A percentile compares a stretch with the other conserved stretches of the same genome.
These are phyloP conservation scores for Sinelater perroti DNA, from an alignment of 2,888 invertebrate species.

Conservation along the genomic window DNA sequence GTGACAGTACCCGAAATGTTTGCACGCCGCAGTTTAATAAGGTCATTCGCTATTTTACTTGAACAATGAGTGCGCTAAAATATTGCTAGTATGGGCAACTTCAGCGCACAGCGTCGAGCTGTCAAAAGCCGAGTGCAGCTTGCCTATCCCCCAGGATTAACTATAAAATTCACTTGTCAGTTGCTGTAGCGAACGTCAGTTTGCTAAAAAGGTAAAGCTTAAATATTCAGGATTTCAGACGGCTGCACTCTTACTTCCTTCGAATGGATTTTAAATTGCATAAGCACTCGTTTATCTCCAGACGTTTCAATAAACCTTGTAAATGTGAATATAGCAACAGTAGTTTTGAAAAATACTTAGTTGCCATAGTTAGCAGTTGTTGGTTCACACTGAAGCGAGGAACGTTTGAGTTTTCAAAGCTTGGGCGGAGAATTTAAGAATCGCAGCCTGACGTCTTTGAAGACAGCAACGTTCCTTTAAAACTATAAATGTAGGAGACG, in stretches of 20 bases:
- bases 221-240: constrained; percentile 30
- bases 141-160: constrained; percentile 14
- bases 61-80: background rate
- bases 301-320: constrained; percentile 25
- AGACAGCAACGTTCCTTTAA: no score
- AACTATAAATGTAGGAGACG: constrained; percentile 12
- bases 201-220: constrained; percentile 12
- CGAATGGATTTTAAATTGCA: constrained; percentile 19
- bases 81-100: background rate
- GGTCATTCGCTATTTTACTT: background rate
- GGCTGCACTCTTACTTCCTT: constrained; percentile 19
- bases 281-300: constrained; percentile 18
- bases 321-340: constrained; percentile 29
- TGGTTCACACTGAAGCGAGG: background rate
- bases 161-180: constrained; percentile 20
- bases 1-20: no score
- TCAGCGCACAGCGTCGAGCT: constrained; percentile 3
- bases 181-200: constrained; percentile 19
- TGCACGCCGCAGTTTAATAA: no score
- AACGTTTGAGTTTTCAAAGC: background rate
- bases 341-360: constrained; percentile 15
- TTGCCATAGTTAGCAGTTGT: constrained; percentile 9
- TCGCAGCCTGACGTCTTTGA: no score
- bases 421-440: background rate
- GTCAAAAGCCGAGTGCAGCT: constrained; percentile 17